Percentiles rank a stretch among this genome's conserved stretches.
These are phyloP conservation scores for Ischnus inquisitorius DNA, from an alignment of 2,888 invertebrate genomes.

Conservation along the genomic window DNA sequence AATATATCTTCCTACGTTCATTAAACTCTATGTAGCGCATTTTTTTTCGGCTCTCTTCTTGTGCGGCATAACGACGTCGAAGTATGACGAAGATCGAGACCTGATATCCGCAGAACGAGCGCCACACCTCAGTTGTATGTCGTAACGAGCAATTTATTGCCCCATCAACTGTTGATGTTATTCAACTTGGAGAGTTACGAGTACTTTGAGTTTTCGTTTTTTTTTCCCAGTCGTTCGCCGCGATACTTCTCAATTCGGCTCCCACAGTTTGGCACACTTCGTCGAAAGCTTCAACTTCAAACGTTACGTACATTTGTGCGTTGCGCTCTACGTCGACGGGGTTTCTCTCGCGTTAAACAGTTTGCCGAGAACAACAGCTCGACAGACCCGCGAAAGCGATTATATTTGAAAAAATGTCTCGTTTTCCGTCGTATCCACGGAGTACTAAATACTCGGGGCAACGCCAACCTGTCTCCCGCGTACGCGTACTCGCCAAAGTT, in stretches of 20 bases:
- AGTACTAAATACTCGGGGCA: not conserved
- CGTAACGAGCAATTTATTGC: not conserved
- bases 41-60: not conserved
- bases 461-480: not conserved
- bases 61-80: not conserved
- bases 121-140: not conserved
- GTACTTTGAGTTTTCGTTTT: not conserved
- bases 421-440: too few species aligned
- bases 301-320: not conserved
- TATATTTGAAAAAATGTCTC: too few species aligned
- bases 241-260: not conserved
- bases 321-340: not conserved
- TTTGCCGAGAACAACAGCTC: too few species aligned
- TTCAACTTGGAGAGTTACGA: not conserved
- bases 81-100: not conserved
- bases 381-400: too few species aligned
- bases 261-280: not conserved
- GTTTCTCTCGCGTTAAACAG: not conserved
- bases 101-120: not conserved
- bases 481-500: not conserved
- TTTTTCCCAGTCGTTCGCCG: not conserved
- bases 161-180: not conserved
- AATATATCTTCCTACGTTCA: not conserved
- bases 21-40: not conserved
- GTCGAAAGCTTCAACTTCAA: not conserved